Conservation (phyloP, 2,888 invertebrate genomes). For the Polydrusus cervinus region DNA sequence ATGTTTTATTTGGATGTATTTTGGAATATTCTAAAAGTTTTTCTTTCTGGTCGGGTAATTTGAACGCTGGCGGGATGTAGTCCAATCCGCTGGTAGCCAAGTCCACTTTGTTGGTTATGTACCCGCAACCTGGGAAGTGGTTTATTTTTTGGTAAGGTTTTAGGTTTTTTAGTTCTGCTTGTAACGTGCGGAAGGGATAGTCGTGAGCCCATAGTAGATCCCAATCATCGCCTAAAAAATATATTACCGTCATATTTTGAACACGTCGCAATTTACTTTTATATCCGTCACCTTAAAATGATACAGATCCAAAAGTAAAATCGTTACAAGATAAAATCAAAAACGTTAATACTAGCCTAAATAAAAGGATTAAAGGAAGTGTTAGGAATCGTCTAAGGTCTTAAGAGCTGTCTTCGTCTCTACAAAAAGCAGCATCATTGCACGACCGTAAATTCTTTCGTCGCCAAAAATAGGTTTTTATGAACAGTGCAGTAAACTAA, state of each 20-base stretch:
- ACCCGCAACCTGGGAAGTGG: slow-evolving; percentile 96
- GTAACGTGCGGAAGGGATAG: slow-evolving; percentile 85
- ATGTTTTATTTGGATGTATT: slow-evolving; percentile 80
- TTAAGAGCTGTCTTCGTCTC: too few relatives aligned
- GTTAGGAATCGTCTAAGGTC: too few relatives aligned
- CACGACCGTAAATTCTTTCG: too few relatives aligned
- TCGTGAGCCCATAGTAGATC: slow-evolving; percentile 95
- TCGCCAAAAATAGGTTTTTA: too few relatives aligned
- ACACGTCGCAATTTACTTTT: too few relatives aligned
- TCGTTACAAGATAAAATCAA: too few relatives aligned
- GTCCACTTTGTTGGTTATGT: slow-evolving; percentile 93
- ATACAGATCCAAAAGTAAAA: too few relatives aligned
- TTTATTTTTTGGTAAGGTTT: slow-evolving; percentile 88
- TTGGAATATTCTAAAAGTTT: slow-evolving; percentile 81
- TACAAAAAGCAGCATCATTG: too few relatives aligned
- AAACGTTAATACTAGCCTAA: too few relatives aligned
- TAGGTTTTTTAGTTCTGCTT: slow-evolving; percentile 74
- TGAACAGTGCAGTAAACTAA: too few relatives aligned
- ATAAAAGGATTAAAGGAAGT: too few relatives aligned
- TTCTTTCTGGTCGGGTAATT: slow-evolving; percentile 84
- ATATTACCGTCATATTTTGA: background rate
- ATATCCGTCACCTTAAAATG: too few relatives aligned
- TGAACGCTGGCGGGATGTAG: slow-evolving; percentile 91
- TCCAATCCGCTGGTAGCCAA: slow-evolving; percentile 86
- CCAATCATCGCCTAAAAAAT: slow-evolving; percentile 75